These are phyloP conservation scores for Thymelicus lineola DNA, from an alignment of 2,888 invertebrate genomes.

Conservation along the genomic window DNA sequence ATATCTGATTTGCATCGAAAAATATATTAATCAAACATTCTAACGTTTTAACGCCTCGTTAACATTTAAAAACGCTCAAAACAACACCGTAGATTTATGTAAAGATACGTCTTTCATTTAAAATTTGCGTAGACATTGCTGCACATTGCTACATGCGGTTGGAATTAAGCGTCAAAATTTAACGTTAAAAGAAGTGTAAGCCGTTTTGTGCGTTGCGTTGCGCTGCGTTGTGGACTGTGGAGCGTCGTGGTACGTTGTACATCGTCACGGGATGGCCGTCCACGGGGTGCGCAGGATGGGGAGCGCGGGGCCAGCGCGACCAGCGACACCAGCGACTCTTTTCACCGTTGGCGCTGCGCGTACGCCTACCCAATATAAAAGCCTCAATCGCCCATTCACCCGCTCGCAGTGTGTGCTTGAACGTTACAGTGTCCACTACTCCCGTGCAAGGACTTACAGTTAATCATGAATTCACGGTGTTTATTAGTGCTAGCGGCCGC, in stretches of 20 bases:
- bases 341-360: constrained; percentile 72
- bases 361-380: constrained; percentile 80
- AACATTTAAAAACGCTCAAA: constrained; percentile 18
- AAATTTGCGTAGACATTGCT: not conserved
- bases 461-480: constrained; percentile 83
- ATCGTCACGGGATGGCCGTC: constrained; percentile 42
- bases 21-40: constrained; percentile 9
- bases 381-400: constrained; percentile 82
- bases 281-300: constrained; percentile 48
- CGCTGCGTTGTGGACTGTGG: not conserved
- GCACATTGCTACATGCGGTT: not conserved
- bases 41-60: constrained; percentile 19
- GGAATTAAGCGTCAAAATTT: not conserved
- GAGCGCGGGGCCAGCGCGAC: constrained; percentile 54
- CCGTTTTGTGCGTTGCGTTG: not conserved
- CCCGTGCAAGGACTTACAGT: constrained; percentile 79
- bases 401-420: constrained; percentile 84
- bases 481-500: constrained; percentile 86
- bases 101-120: constrained; percentile 22
- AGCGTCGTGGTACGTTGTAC: constrained; percentile 4
- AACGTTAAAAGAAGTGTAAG: not conserved
- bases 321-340: constrained; percentile 67
- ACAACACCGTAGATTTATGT: not conserved
- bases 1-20: constrained; percentile 4
- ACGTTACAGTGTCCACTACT: constrained; percentile 82